Evolutionary conservation across 2,888 invertebrate species (phyloP).

Genomic region (Celastrina argiolus): DNA sequence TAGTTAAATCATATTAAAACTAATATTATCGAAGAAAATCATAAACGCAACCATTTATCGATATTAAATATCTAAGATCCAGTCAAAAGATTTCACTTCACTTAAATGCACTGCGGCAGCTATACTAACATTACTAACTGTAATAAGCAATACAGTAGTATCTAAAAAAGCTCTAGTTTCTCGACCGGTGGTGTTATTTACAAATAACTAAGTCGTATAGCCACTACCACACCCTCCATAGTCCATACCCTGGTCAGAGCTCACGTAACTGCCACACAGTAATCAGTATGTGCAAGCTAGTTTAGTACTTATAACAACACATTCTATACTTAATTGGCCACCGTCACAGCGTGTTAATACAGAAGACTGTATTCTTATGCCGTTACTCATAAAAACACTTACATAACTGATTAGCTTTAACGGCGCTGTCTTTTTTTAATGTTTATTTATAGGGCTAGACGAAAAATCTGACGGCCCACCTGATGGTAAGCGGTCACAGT

Average conservation of each 20-base stretch:
- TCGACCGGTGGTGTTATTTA: not conserved
- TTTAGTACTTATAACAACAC: not conserved
- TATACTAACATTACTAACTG: not conserved
- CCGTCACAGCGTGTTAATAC: not conserved
- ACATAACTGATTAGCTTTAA: too few species aligned
- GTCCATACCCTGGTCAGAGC: too few species aligned
- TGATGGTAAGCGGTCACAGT: too few species aligned
- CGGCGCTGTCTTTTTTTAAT: too few species aligned
- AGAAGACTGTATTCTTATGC: not conserved
- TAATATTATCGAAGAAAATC: not conserved
- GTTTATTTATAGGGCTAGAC: too few species aligned
- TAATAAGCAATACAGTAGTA: not conserved
- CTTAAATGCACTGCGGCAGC: not conserved
- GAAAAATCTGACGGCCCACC: too few species aligned
- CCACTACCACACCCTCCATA: slow-evolving; percentile 7
- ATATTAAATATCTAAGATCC: not conserved
- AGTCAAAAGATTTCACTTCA: not conserved
- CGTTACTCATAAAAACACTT: too few species aligned
- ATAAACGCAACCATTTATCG: not conserved
- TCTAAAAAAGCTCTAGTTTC: not conserved
- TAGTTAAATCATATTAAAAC: too few species aligned
- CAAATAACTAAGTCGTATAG: not conserved
- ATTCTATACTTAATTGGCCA: not conserved
- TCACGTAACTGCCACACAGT: not conserved
- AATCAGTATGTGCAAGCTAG: too few species aligned